A percentile compares a stretch with the other conserved stretches of the same genome.
Conservation (phyloP, 2,113 vertebrate species). For the Siniperca chuatsi region DNA sequence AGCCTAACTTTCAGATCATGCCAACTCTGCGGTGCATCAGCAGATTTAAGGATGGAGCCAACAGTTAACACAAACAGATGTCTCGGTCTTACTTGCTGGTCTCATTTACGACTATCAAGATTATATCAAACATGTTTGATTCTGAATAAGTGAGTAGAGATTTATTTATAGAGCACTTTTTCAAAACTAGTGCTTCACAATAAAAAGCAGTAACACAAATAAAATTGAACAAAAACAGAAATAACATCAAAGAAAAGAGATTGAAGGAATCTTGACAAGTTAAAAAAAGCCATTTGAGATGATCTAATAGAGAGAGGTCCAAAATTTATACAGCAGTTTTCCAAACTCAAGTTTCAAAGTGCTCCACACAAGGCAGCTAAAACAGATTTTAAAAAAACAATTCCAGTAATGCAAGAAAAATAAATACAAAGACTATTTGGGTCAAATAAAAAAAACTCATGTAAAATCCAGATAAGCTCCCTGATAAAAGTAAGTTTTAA, state of each 20-base stretch:
- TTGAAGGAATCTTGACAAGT: neutral
- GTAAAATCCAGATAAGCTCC: neutral
- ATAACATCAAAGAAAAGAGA: neutral
- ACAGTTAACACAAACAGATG: constrained; percentile 45
- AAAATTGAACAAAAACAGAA: neutral
- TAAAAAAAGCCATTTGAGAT: neutral
- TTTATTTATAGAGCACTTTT: constrained; percentile 6
- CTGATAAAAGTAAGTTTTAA: neutral
- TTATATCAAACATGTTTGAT: constrained; percentile 35
- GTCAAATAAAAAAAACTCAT: no score
- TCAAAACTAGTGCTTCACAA: neutral
- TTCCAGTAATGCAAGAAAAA: neutral
- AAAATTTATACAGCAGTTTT: neutral
- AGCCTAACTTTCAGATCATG: constrained; percentile 41
- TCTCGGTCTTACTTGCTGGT: constrained; percentile 17
- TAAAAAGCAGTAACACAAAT: neutral
- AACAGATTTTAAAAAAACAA: neutral
- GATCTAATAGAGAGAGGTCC: neutral
- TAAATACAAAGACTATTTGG: neutral
- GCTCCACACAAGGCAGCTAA: neutral
- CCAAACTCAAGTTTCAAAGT: neutral
- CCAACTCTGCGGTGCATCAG: constrained; percentile 58
- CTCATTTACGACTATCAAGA: constrained; percentile 37
- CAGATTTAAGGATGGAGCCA: constrained; percentile 46
- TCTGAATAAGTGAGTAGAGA: constrained; percentile 4